These are phyloP conservation scores for Cinara cedri DNA, from an alignment of 2,888 invertebrate genomes.

Conservation along the genomic window DNA sequence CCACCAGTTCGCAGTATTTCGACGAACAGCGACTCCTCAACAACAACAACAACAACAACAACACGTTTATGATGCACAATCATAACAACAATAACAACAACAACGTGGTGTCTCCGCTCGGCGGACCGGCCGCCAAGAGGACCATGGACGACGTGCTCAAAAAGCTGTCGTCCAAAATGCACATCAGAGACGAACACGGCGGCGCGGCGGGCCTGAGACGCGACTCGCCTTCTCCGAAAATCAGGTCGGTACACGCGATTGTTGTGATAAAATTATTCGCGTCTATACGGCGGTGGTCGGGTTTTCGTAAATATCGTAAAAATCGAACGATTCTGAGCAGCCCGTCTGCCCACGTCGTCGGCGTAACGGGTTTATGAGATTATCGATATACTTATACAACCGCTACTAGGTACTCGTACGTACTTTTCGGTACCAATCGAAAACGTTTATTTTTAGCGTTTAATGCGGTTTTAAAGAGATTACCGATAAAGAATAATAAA, in stretches of 20 bases:
- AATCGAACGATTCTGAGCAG: not conserved
- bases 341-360: not conserved
- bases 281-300: not conserved
- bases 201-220: constrained; percentile 64
- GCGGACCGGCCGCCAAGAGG: constrained; percentile 66
- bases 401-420: not conserved
- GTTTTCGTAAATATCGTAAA: no score
- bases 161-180: constrained; percentile 84
- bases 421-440: constrained; percentile 41
- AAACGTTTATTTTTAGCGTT: not conserved
- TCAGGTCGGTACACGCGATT: constrained; percentile 53
- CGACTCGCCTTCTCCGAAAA: constrained; percentile 71
- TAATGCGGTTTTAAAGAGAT: not conserved
- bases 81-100: constrained; percentile 37
- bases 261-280: not conserved
- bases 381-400: no score
- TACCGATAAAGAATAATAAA: constrained; percentile 9
- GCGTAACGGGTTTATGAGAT: no score
- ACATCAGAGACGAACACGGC: constrained; percentile 69
- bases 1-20: constrained; percentile 65
- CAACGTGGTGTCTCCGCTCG: constrained; percentile 3
- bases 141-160: constrained; percentile 92
- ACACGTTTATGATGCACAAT: constrained; percentile 7
- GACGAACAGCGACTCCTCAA: constrained; percentile 58
- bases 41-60: constrained; percentile 47